Conservation (phyloP, 1,140 invertebrate genomes). For the Delia radicum region DNA sequence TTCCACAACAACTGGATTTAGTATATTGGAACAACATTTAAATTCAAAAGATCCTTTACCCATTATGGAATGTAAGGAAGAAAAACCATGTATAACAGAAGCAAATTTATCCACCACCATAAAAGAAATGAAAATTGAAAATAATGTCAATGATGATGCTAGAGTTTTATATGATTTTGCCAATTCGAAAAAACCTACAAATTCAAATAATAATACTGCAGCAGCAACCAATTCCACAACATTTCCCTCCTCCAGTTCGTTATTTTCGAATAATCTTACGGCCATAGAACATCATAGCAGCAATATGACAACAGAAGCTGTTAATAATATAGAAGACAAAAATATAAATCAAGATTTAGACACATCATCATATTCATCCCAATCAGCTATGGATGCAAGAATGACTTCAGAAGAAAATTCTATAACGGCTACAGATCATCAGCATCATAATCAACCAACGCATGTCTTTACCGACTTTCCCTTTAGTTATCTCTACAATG, state of each 20-base stretch:
- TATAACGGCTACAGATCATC: not conserved
- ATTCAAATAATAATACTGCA: not conserved
- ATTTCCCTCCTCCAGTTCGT: slow-evolving; percentile 45
- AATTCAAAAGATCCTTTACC: slow-evolving; percentile 26
- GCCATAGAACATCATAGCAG: not conserved
- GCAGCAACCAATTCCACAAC: not conserved
- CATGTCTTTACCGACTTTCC: slow-evolving; percentile 29
- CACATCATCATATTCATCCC: slow-evolving; percentile 45
- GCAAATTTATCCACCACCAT: slow-evolving; percentile 1
- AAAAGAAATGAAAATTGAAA: slow-evolving; percentile 23
- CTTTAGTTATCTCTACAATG: slow-evolving; percentile 30
- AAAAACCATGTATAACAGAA: slow-evolving; percentile 6
- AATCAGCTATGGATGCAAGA: slow-evolving; percentile 27
- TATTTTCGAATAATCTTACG: slow-evolving; percentile 40
- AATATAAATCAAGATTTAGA: slow-evolving; percentile 41
- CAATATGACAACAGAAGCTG: not conserved
- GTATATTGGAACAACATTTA: slow-evolving; percentile 48
- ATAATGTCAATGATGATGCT: slow-evolving; percentile 45
- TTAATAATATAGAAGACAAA: too few relatives aligned
- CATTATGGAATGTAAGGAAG: slow-evolving; percentile 3
- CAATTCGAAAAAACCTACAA: slow-evolving; percentile 39
- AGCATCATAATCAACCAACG: slow-evolving; percentile 35
- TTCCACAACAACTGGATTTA: slow-evolving; percentile 9
- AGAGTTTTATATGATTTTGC: slow-evolving; percentile 49
- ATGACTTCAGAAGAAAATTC: not conserved